These are phyloP conservation scores for Parotia lawesii DNA, from an alignment of 2,113 vertebrate species.

Conservation along the genomic window DNA sequence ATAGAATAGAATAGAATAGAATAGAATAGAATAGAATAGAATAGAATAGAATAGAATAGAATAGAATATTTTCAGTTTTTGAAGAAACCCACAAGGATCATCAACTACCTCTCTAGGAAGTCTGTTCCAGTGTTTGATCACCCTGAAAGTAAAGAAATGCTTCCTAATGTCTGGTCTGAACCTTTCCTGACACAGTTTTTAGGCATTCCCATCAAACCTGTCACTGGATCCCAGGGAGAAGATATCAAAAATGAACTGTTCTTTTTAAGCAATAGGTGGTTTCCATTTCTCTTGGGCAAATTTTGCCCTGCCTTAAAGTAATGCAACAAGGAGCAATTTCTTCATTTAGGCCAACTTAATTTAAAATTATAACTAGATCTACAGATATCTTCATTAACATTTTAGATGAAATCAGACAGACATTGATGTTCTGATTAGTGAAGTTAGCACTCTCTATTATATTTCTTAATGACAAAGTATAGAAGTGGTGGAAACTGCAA, in stretches of 20 bases:
- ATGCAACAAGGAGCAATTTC: background rate
- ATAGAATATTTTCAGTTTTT: background rate
- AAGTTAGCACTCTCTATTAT: background rate
- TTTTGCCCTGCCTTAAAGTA: background rate
- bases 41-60: background rate
- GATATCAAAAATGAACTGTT: background rate
- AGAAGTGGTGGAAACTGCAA: background rate
- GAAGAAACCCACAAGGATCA: background rate
- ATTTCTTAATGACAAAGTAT: background rate
- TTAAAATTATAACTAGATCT: background rate
- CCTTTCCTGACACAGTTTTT: background rate
- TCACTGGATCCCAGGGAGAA: background rate
- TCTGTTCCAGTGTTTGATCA: background rate
- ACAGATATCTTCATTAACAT: background rate
- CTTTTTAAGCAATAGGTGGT: background rate
- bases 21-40: background rate
- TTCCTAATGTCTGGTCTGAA: background rate
- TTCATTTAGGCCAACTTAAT: background rate
- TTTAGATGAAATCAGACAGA: background rate
- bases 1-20: background rate
- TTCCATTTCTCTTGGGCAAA: background rate
- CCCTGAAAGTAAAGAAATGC: background rate
- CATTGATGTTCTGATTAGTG: background rate
- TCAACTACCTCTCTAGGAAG: background rate
- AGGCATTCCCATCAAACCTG: rapidly evolving